Percentiles rank a stretch among this genome's conserved stretches.
Evolutionary conservation across 2,797 vertebrate genomes (phyloP).

Genomic region (Moxostoma hubbsi): DNA sequence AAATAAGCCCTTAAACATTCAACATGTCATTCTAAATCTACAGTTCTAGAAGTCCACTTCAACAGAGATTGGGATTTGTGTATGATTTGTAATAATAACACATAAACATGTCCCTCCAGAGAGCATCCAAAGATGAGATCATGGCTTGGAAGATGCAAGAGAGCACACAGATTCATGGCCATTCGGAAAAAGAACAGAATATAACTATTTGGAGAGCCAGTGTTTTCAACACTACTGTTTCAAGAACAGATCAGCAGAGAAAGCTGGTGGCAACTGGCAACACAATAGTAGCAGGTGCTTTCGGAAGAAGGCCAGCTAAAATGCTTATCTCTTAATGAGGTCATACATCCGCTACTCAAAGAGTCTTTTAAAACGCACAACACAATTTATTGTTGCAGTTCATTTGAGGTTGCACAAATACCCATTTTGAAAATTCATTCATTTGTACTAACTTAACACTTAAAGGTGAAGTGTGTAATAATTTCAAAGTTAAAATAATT

Average conservation of each 20-base stretch:
- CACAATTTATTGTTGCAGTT: conserved; percentile 7
- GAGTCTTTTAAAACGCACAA: neutral
- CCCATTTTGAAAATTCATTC: neutral
- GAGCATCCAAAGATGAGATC: conserved; percentile 40
- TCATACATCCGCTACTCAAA: conserved; percentile 2
- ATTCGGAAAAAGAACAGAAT: conserved; percentile 18
- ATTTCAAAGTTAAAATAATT: too few species aligned
- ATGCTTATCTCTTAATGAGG: conserved; percentile 23
- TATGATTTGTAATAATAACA: conserved; percentile 20
- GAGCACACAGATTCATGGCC: conserved; percentile 25
- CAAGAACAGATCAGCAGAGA: neutral
- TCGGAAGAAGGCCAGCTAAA: neutral
- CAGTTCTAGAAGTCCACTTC: conserved; percentile 5
- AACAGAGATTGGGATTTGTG: conserved; percentile 25
- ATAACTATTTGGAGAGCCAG: neutral
- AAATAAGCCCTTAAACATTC: conserved; percentile 23
- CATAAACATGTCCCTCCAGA: conserved; percentile 16
- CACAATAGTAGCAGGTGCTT: conserved; percentile 12
- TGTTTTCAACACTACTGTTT: neutral
- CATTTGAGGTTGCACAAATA: neutral
- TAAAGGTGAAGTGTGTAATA: too few species aligned
- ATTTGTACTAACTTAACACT: too few species aligned
- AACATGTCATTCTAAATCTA: conserved; percentile 14
- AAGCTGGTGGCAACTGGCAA: neutral
- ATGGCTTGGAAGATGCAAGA: conserved; percentile 32